Evolutionary conservation across 2,888 invertebrate genomes (phyloP).

Genomic region (Megastigmus dorsalis): DNA sequence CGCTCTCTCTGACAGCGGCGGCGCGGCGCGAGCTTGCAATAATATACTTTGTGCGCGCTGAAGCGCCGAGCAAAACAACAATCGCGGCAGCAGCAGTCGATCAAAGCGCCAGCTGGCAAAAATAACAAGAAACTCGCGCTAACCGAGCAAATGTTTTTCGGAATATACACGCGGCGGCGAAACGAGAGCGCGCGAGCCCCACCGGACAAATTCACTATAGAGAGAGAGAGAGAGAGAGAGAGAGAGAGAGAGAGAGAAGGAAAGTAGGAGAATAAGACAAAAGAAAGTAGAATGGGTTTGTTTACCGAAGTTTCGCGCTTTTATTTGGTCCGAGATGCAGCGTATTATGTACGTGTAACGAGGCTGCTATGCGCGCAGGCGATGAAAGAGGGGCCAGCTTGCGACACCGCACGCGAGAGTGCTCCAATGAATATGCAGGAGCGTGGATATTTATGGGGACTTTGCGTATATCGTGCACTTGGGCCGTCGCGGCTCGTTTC

Average conservation of each 20-base stretch:
- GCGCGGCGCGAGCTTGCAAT: not conserved
- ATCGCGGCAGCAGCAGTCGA: not conserved
- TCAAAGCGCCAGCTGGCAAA: not conserved
- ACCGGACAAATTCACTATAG: not conserved
- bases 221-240: no score
- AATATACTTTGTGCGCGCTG: not conserved
- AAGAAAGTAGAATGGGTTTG: conserved; percentile 12
- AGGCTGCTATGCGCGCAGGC: not conserved
- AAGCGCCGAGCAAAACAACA: not conserved
- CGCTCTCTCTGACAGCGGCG: no score
- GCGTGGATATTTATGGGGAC: conserved; percentile 25
- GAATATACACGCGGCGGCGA: no score
- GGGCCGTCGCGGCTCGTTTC: not conserved
- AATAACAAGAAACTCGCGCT: not conserved
- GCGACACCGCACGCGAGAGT: no score
- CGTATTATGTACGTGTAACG: not conserved
- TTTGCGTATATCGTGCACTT: not conserved
- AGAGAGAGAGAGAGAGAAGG: no score
- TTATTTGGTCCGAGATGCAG: not conserved
- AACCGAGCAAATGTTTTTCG: no score
- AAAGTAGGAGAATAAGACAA: no score
- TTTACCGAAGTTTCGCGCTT: conserved; percentile 22
- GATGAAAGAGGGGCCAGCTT: conserved; percentile 5
- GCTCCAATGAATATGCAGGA: conserved; percentile 39
- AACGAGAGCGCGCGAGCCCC: not conserved